Evolutionary conservation across 2,888 invertebrate species (phyloP).

Genomic region (Drosophila falleni): DNA sequence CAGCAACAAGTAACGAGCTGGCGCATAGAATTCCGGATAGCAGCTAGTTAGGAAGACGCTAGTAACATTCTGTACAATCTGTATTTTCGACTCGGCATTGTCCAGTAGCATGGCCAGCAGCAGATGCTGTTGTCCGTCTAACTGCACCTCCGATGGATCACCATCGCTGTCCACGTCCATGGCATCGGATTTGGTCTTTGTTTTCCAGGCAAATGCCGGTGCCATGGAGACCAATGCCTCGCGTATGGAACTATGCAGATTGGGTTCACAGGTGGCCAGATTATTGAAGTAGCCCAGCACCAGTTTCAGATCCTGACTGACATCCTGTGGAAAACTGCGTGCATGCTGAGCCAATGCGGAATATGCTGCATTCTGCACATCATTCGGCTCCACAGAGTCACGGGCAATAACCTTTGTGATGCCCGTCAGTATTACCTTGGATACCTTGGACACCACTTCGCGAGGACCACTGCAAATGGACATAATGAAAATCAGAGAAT

Average conservation of each 20-base stretch:
- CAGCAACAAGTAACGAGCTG: constrained; percentile 92
- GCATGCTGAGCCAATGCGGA: constrained; percentile 86
- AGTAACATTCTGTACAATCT: constrained; percentile 93
- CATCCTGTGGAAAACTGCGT: constrained; percentile 86
- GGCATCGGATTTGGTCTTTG: constrained; percentile 65
- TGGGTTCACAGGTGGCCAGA: constrained; percentile 83
- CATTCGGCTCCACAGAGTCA: constrained; percentile 82
- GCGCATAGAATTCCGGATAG: constrained; percentile 92
- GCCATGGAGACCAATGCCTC: constrained; percentile 90
- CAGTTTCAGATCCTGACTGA: constrained; percentile 88
- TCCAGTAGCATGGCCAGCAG: constrained; percentile 89
- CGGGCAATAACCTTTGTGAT: constrained; percentile 84
- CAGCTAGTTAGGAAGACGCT: constrained; percentile 93
- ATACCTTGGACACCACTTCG: constrained; percentile 83
- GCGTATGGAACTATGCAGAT: constrained; percentile 88
- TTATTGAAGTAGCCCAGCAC: constrained; percentile 84
- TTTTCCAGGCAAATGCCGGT: constrained; percentile 87
- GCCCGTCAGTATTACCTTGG: constrained; percentile 84
- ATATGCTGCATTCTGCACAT: constrained; percentile 86
- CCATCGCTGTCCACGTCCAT: constrained; percentile 61
- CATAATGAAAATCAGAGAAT: neutral
- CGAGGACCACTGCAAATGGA: constrained; percentile 76
- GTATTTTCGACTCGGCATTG: constrained; percentile 91
- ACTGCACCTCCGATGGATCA: constrained; percentile 74
- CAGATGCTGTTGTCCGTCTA: constrained; percentile 85